Evolutionary conservation across 37 sponge, comb jelly and placozoan genomes (phyloP), one percentile per base, ranked within the genome.

Genomic region (Eunapius fragilis): DNA sequence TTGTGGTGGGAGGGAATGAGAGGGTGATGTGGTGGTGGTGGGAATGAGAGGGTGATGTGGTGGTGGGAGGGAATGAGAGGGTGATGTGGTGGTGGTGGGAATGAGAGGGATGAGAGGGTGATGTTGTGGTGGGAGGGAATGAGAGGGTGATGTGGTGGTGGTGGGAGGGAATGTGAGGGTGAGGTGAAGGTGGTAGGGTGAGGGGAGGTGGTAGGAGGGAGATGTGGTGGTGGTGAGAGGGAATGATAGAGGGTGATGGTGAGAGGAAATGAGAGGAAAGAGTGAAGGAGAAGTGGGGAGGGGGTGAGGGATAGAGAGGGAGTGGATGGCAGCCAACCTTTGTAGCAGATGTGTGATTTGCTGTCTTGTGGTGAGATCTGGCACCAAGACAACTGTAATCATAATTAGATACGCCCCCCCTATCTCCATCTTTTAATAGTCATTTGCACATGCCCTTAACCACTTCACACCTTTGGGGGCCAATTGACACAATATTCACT

Each of bases 11-110:
- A 26, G 74, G 74, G 74, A 33, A 25, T 22, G 74, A 31, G 30
- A 33, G 30, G 74, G 33, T 22, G 74, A 26, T 26, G 74, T 34
- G 47, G 47, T 11, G 47, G 47, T 11, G 47, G 47, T 11, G 47
- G 47, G 71, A 71, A 13, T 3, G 71, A 71, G 71, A 71, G 3
- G 71, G 11, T 68, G 89, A 90, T 22, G 93, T 94, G 68, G 50
- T 74, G n/a, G 74, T 96, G 67, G 89, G 86, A 37, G 81, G 83
- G n/a, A 87, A 96, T 81, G 96, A 93, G 36, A 70, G 49, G 32
- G 31, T 25, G 22, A 6, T 3, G 11, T 70, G 28, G 28, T 26
- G 22, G 74, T 26, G 30, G 33, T 26, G 30, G 27, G 30, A 33
- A 26, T n/a, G 75, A 4, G 75, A 27, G 35, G 25, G 75, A 36